phyloP scores from a whole-genome alignment of 2,797 vertebrate genomes.

The Myotis vivesi region DNA sequence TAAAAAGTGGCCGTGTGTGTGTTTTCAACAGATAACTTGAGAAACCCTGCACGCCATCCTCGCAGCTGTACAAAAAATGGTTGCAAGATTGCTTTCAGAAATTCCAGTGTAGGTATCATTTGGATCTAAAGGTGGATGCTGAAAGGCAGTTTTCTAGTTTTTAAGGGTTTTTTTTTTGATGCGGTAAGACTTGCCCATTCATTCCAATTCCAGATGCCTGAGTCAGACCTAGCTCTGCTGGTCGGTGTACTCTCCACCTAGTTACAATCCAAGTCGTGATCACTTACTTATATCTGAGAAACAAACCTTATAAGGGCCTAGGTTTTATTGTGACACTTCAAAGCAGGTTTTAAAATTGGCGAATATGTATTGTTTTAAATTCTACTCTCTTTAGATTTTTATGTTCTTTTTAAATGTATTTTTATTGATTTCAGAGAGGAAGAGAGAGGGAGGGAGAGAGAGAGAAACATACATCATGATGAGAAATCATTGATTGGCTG shows the following conservation, averaged over 20 bases:
- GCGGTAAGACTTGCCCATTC: background rate
- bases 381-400: background rate
- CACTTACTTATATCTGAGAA: background rate
- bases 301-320: background rate
- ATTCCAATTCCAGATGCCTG: too few species aligned
- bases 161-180: too few species aligned
- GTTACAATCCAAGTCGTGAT: background rate
- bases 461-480: too few species aligned
- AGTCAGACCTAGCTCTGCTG: background rate
- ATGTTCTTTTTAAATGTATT: background rate
- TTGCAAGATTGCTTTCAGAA: background rate
- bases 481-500: too few species aligned
- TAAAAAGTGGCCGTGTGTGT: background rate
- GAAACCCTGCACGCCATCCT: background rate
- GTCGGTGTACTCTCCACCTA: too few species aligned
- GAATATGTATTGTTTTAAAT: background rate
- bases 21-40: background rate
- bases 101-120: background rate
- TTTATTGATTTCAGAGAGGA: too few species aligned
- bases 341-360: background rate
- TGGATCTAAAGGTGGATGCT: background rate
- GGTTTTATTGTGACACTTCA: slow-evolving; percentile 1
- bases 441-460: too few species aligned
- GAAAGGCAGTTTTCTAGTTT: background rate
- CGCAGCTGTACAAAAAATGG: background rate